These are phyloP conservation scores for Ariolimax columbianus DNA, from an alignment of 2,888 invertebrate species.

Conservation along the genomic window DNA sequence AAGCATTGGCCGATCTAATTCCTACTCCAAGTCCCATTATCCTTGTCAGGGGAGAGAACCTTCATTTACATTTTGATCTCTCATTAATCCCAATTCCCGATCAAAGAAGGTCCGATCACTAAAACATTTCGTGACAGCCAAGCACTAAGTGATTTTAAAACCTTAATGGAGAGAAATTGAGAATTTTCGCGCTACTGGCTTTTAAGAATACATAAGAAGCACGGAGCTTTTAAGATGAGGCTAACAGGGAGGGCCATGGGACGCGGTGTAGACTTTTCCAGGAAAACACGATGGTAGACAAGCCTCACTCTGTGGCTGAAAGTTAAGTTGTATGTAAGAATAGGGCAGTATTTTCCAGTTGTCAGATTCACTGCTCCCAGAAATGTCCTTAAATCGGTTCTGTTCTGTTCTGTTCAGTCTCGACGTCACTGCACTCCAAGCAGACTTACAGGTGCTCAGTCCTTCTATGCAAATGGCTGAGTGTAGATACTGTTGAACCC, in stretches of 20 bases:
- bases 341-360: too few species aligned
- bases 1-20: constrained; percentile 10
- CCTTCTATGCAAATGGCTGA: too few species aligned
- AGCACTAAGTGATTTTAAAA: constrained; percentile 37
- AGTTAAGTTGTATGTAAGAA: too few species aligned
- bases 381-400: too few species aligned
- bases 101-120: constrained; percentile 9
- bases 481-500: too few species aligned
- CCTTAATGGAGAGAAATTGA: constrained; percentile 32
- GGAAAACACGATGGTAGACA: not conserved
- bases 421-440: too few species aligned
- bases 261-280: not conserved
- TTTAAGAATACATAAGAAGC: constrained; percentile 19
- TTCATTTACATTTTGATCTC: constrained; percentile 39
- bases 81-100: constrained; percentile 28
- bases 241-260: not conserved
- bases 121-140: constrained; percentile 4
- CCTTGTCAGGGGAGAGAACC: constrained; percentile 32
- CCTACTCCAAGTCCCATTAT: constrained; percentile 6
- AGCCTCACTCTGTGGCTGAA: too few species aligned
- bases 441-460: too few species aligned
- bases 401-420: too few species aligned
- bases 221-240: not conserved
- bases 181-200: constrained; percentile 5
- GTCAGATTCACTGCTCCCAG: too few species aligned